These are phyloP conservation scores for Dicaeum eximium DNA, from an alignment of 2,113 vertebrate species.

Conservation along the genomic window DNA sequence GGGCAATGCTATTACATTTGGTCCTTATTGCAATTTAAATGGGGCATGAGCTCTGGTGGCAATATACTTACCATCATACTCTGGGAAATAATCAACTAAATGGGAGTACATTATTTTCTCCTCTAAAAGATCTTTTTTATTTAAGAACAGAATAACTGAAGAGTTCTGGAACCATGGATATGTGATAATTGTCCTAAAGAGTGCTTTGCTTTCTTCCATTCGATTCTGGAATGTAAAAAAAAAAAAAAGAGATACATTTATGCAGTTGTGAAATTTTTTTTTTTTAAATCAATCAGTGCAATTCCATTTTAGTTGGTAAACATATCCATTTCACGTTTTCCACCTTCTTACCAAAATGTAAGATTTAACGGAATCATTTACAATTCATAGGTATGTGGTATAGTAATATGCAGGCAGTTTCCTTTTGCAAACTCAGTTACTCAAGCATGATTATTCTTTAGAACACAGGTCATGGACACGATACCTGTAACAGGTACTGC, in stretches of 20 bases:
- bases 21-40: background rate
- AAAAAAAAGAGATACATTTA: conserved; percentile 56
- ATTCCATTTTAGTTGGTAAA: background rate
- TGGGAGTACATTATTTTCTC: conserved; percentile 97
- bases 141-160: conserved; percentile 94
- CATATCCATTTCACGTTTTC: background rate
- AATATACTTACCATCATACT: conserved; percentile 87
- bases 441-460: background rate
- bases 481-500: background rate
- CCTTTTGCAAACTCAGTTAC: background rate
- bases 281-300: background rate
- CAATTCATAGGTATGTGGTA: background rate
- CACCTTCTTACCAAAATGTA: background rate
- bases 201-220: conserved; percentile 95
- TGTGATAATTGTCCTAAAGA: conserved; percentile 93
- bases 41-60: background rate
- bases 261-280: background rate
- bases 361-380: background rate
- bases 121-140: conserved; percentile 95
- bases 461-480: background rate
- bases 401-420: background rate
- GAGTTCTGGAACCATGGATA: conserved; percentile 95
- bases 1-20: background rate
- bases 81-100: conserved; percentile 93
- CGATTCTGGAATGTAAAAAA: conserved; percentile 86